phyloP scores from a whole-genome alignment of 1,140 invertebrate genomes.

The Pristionchus pacificus region DNA sequence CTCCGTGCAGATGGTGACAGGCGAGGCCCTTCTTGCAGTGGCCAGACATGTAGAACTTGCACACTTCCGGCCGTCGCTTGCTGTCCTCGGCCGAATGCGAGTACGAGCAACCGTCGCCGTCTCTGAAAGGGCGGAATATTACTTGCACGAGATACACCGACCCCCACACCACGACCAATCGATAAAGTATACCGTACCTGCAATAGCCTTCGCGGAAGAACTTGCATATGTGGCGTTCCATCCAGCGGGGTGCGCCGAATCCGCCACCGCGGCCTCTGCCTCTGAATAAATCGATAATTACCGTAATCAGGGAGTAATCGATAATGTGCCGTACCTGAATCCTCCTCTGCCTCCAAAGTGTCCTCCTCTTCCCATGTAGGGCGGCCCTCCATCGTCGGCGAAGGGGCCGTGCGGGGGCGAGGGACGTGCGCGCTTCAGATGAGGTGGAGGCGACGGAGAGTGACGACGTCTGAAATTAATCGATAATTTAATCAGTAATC shows the following conservation, averaged over 20 bases:
- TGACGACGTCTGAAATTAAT: background rate
- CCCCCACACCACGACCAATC: too few relatives aligned
- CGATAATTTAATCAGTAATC: too few relatives aligned
- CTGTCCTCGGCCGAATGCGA: slow-evolving; percentile 52
- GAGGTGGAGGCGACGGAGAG: background rate
- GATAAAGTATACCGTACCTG: background rate
- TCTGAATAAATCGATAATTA: background rate
- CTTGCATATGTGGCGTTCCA: slow-evolving; percentile 53
- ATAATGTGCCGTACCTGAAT: background rate
- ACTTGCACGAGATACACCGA: too few relatives aligned
- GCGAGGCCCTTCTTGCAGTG: slow-evolving; percentile 51
- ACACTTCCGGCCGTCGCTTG: slow-evolving; percentile 45
- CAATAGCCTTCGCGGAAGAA: slow-evolving; percentile 57
- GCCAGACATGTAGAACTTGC: slow-evolving; percentile 50
- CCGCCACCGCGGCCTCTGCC: slow-evolving; percentile 11
- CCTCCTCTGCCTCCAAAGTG: background rate
- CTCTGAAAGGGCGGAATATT: slow-evolving; percentile 24
- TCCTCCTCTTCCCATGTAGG: background rate
- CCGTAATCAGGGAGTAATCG: background rate
- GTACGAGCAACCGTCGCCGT: slow-evolving; percentile 51
- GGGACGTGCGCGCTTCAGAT: background rate
- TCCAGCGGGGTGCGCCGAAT: slow-evolving; percentile 25
- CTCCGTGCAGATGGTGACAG: slow-evolving; percentile 54
- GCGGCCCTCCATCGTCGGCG: background rate
- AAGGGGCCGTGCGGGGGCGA: background rate